Base-by-base conservation (phyloP, 2,113 vertebrate genomes). In the Notarius quadriscutis region DNA sequence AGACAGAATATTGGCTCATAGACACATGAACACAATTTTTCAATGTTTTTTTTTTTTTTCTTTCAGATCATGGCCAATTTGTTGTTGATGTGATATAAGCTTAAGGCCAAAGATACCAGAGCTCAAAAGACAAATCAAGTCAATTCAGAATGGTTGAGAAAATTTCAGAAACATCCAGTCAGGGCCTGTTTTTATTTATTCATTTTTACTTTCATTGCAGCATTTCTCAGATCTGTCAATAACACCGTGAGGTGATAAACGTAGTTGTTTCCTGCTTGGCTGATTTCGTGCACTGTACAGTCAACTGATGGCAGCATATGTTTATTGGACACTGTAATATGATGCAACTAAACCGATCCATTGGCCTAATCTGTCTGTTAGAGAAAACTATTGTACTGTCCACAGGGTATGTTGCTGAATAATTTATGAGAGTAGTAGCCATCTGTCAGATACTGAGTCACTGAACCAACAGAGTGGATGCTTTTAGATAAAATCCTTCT, bases 391-490 rank as follows among this genome's bases (percentile, higher is more conserved):
- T 80, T 84, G 77, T 75, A 65, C 84, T 67, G 84, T 86, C 81
- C 82, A 87, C 67, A 87, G 85, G 72, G 77, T 88, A 34, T 78
- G 71, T 81, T 84, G 41, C 83, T 90, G 77, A 90, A 90, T 90
- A 88, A 88, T 90, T 57, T 67, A 90, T 88, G 82, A 90, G 82
- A 82, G 34, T 41, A 58, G 53, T 75, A 65, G 63, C 72, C 85
- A 87, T 88, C 60, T 90, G 82, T 87, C 81, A 80, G 48, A 79
- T 62, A 74, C 81, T 87, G 86, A 83, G 67, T 78, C 80, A 84
- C 71, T 25, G 72, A 67, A 67, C 48, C 81, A 65, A 4, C 34
- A 34, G 86, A 60, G n/a, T 63, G 22, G 75, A 58, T 74, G 34
- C 9, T 81, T 62, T 50, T 17, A 81, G 34, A 62, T 78, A 69